A percentile compares a stretch with the other conserved stretches of the same genome.
Evolutionary conservation across 2,888 invertebrate genomes (phyloP).

Genomic region (Xestia c-nigrum): DNA sequence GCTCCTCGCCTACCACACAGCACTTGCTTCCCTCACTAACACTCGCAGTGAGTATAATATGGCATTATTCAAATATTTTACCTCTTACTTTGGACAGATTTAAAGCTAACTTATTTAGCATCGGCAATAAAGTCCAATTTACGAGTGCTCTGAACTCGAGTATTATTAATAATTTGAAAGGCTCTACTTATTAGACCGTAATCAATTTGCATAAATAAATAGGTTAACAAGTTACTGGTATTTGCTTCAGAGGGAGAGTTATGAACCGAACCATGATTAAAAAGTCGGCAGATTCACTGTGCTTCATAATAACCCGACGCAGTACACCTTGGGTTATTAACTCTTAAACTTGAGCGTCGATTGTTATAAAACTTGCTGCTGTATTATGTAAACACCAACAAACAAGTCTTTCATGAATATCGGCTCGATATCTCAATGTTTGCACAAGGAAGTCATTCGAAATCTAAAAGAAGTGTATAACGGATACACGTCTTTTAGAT

Average conservation of each 20-base stretch:
- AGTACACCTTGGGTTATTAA: not conserved
- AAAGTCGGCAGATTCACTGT: conserved; percentile 17
- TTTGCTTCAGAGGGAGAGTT: conserved; percentile 6
- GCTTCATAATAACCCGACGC: conserved; percentile 10
- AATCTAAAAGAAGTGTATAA: too few species aligned
- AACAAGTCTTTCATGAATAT: conserved; percentile 9
- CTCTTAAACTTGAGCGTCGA: conserved; percentile 11
- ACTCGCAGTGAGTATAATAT: conserved; percentile 69
- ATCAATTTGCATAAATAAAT: conserved; percentile 34
- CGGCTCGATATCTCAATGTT: conserved; percentile 12
- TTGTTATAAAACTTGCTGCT: conserved; percentile 19
- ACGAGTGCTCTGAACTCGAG: not conserved
- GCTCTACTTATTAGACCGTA: not conserved
- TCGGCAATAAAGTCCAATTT: conserved; percentile 4
- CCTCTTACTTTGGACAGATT: not conserved
- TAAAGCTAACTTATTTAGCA: not conserved
- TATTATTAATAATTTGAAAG: conserved; percentile 6
- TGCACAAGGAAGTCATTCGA: conserved; percentile 2
- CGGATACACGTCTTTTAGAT: too few species aligned
- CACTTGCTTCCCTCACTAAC: conserved; percentile 75
- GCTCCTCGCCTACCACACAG: conserved; percentile 83
- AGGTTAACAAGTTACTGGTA: conserved; percentile 8
- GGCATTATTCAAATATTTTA: not conserved
- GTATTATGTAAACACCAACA: conserved; percentile 2
- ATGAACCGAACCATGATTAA: conserved; percentile 32